These are phyloP conservation scores for Malurus leucopterus DNA, from an alignment of 2,797 vertebrate species.

Conservation along the genomic window DNA sequence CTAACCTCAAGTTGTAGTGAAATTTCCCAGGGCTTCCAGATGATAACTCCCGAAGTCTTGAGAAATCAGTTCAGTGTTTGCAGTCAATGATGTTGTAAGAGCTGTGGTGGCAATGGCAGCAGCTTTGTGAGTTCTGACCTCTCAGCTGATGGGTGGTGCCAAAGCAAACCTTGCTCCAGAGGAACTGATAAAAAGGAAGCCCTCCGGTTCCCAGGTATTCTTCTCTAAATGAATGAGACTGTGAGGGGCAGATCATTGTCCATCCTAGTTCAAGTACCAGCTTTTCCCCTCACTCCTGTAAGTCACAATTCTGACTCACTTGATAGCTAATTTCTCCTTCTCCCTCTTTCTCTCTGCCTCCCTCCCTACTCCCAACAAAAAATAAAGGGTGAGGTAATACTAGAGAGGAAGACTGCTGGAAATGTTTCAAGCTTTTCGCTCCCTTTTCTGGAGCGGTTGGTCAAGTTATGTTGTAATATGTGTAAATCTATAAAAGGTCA, in stretches of 20 bases:
- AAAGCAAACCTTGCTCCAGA: not conserved
- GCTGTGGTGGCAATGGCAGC: not conserved
- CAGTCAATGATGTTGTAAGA: not conserved
- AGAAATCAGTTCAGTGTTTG: not conserved
- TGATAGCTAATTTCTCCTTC: not conserved
- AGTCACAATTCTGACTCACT: not conserved
- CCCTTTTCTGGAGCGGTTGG: not conserved
- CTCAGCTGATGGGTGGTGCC: not conserved
- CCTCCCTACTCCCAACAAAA: not conserved
- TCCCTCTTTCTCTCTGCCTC: not conserved
- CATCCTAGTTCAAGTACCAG: not conserved
- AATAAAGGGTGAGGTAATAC: not conserved
- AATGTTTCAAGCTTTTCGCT: not conserved
- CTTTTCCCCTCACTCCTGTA: not conserved
- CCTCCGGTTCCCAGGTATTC: not conserved
- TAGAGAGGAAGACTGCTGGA: not conserved
- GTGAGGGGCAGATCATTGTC: not conserved
- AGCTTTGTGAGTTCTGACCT: not conserved
- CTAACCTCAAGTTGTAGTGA: not conserved
- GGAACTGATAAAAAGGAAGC: not conserved
- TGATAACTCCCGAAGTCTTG: not conserved
- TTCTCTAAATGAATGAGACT: not conserved
- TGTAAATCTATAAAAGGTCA: not conserved
- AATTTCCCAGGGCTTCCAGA: not conserved
- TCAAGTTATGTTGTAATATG: not conserved